Conservation (phyloP, 2,113 vertebrate species). For the crab-eating macaque (Macaca fascicularis) region T2T-MFA8v1.1 NC_088387.1:56235001-56235500, state of each 20-base stretch:
- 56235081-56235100: background rate
- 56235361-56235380: background rate
- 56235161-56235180: background rate
- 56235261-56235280: background rate
- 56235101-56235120: background rate
- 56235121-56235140: background rate
- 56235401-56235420: background rate
- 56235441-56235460: background rate
- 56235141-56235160: slow-evolving; percentile 13
- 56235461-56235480: rapidly evolving
- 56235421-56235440: background rate
- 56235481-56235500: background rate
- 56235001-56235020: too few species aligned
- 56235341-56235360: background rate
- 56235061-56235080: slow-evolving; percentile 27
- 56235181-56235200: background rate
- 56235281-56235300: background rate
- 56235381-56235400: background rate
- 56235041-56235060: too few species aligned
- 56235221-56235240: background rate
- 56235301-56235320: background rate
- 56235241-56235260: slow-evolving; percentile 30
- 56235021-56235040: too few species aligned
- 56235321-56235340: background rate
- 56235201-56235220: background rate